phyloP scores from a whole-genome alignment of 2,797 vertebrate species.

The Amblyraja radiata region DNA sequence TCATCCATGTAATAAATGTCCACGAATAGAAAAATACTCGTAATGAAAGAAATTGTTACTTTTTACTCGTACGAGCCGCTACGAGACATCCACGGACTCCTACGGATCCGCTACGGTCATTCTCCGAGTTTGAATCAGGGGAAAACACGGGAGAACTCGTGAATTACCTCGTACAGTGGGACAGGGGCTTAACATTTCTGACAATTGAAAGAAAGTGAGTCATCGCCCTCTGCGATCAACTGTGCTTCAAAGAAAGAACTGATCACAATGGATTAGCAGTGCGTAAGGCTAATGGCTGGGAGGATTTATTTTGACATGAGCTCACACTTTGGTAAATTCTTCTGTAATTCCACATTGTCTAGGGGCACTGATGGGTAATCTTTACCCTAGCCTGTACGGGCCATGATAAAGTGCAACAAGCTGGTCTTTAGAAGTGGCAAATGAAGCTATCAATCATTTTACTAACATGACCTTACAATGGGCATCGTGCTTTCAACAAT shows the following conservation, averaged over 20 bases:
- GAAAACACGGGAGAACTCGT: no score
- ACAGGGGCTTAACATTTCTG: background rate
- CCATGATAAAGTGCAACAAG: background rate
- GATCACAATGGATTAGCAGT: background rate
- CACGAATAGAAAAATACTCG: no score
- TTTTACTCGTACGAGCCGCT: no score
- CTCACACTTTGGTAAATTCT: background rate
- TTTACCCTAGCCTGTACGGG: background rate
- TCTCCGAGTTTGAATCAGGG: no score
- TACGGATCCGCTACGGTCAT: no score
- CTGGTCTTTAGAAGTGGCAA: background rate
- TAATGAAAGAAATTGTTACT: no score
- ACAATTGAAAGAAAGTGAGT: background rate
- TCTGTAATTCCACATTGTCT: background rate
- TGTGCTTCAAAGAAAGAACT: background rate
- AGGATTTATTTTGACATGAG: background rate
- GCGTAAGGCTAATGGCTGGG: background rate
- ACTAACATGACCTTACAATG: background rate
- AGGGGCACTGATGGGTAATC: background rate
- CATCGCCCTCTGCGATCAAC: background rate
- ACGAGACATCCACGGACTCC: no score
- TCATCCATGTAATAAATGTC: no score
- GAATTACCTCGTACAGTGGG: no score
- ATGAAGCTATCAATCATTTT: background rate
- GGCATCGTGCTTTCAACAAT: background rate